Evolutionary conservation across 2,113 vertebrate genomes (phyloP), one percentile per base, ranked within the genome.

Genomic region (Ardeotis arabs): DNA sequence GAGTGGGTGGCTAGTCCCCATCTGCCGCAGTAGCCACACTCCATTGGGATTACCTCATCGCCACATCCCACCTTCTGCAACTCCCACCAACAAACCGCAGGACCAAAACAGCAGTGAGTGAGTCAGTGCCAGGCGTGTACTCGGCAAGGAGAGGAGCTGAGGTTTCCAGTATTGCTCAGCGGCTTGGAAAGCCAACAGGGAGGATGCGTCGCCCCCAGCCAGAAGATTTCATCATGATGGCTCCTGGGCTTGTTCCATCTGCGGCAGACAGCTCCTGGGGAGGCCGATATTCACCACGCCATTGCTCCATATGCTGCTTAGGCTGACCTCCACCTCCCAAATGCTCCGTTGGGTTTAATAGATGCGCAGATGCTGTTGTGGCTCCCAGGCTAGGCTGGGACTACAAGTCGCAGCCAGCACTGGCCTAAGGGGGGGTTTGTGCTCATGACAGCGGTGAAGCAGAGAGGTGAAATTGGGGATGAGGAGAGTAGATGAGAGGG

Each of bases 231-330:
- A n/a, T 85, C 4, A 2, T 95, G 92, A 89, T 85, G 77, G 92
- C 85, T 97, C 75, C 93, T 94, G 92, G 87, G 85, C 81, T 89
- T 79, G 79, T 90, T 94, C 95, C 93, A 95, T 96, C 95, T 97
- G 95, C 0, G 1, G 76, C 87, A 96, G 95, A 78, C 94, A 70
- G 84, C 89, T 88, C 92, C 85, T 6, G 9, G 62, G 77, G 92
- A 92, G 82, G 59, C 77, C 5, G 5, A 69, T 39, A 7, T 45
- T 91, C 21, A 0, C 74, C 62, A 47, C 1, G 3, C 20, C 2
- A 31, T 80, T 63, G 79, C 87, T 93, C 95, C 92, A 89, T 96
- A 77, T 97, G 96, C 84, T 96, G 90, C 89, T 78, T 28, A 50
- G 69, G 59, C 78, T 94, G 91, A 77, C 94, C 93, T 87, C 76